These are phyloP conservation scores for Cricetomys ansorgei DNA, from an alignment of 2,113 vertebrate genomes.

Conservation along the genomic window DNA sequence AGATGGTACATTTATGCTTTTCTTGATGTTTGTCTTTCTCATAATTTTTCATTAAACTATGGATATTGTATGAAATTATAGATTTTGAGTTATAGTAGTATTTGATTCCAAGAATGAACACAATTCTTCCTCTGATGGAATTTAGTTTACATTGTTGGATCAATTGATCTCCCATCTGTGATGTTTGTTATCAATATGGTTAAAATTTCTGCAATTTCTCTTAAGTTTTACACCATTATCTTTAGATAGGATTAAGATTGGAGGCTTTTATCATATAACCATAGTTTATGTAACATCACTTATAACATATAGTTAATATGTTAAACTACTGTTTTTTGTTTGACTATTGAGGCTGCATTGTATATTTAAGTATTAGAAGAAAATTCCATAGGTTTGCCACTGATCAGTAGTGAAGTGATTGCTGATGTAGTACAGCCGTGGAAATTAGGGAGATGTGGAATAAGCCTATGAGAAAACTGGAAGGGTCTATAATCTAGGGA, in stretches of 20 bases:
- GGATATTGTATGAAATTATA: not conserved
- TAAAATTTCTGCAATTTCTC: not conserved
- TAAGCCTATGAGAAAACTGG: too few relatives aligned
- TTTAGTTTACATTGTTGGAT: not conserved
- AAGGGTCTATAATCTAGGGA: too few relatives aligned
- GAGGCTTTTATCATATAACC: too few relatives aligned
- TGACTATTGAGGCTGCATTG: not conserved
- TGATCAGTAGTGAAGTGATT: not conserved
- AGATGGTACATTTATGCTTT: not conserved
- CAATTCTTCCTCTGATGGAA: not conserved
- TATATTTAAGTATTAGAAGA: too few relatives aligned
- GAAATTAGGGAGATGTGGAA: not conserved
- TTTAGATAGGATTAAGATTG: not conserved
- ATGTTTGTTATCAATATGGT: not conserved
- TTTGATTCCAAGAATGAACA: not conserved
- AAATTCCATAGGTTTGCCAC: accelerated
- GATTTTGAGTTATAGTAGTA: not conserved
- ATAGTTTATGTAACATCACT: too few relatives aligned
- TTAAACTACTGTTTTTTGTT: not conserved
- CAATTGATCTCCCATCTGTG: not conserved
- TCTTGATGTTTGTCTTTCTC: not conserved
- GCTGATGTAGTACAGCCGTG: too few relatives aligned
- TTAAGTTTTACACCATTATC: not conserved
- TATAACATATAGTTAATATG: not conserved
- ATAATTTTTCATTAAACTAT: not conserved